Base-by-base conservation (phyloP, 2,113 vertebrate species). In the Anhinga rufa region DNA sequence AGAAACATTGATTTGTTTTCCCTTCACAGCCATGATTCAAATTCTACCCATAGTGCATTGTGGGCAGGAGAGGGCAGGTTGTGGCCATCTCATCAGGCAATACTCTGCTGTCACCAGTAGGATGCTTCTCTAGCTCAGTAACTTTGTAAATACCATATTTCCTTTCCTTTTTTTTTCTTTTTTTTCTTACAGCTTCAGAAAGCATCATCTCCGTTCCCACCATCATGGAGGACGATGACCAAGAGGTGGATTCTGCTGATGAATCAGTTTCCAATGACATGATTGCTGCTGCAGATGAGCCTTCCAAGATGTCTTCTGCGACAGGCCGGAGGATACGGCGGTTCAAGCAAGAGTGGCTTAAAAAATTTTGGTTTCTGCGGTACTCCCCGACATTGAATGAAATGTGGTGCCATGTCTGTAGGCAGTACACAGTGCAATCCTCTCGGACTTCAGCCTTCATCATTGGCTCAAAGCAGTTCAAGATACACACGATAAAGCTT, bases 401-500 rank as follows among this genome's bases (percentile, higher is more conserved):
- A 97, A 99, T 99, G 99, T 99, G 99, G 99, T 99, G 99, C 96
- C 99, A 99, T 2, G 99, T 99, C 19, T 99, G 99, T 96, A 98
- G 99, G 64, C 99, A 99, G 96, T 99, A 99, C 95, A 99, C 99
- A 0, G 99, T 99, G 92, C 99, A 99, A 97, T 99, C 99, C 10
- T 99, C 99, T 3, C 98, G 99, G 93, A 99, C 99, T 24, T 99
- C 99, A 2, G 99, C 99, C 90, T 99, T 99, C 90, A 99, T 99
- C 94, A 98, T 99, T 17, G 99, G 99, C 93, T 99, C 99, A 82
- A 99, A 99, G 96, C 99, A 99, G 97, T 99, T 99, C 92, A 99
- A 99, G 97, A 99, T 99, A 97, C 99, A 99, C 97, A 99, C 99
- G 5, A 99, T 99, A 97, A 99, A 99, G 78, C 98, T 99, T 58